A percentile compares a stretch with the other conserved stretches of the same genome.
These are phyloP conservation scores for Troides oblongomaculatus DNA, from an alignment of 2,888 invertebrate species.

Conservation along the genomic window DNA sequence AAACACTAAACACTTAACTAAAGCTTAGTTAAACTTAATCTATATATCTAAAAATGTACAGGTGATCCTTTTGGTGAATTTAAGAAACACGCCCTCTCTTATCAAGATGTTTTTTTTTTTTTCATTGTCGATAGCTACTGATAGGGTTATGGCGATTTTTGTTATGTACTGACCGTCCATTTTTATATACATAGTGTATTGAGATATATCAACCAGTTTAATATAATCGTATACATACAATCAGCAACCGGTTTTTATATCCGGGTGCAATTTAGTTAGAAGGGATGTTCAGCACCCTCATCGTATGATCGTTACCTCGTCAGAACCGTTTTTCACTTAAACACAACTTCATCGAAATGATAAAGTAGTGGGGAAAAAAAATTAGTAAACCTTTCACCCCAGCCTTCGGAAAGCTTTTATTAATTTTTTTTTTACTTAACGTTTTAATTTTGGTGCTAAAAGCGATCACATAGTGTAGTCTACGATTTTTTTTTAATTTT, in stretches of 20 bases:
- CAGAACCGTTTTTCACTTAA: not conserved
- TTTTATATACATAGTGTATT: not conserved
- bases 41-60: too few relatives aligned
- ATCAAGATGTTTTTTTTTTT: too few relatives aligned
- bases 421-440: not conserved
- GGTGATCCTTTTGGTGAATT: too few relatives aligned
- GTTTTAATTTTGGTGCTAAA: not conserved
- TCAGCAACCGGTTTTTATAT: conserved; percentile 4
- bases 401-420: not conserved
- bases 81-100: not conserved
- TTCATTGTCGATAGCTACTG: too few relatives aligned
- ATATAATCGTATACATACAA: conserved; percentile 23
- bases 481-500: not conserved
- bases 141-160: too few relatives aligned
- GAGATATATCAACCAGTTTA: not conserved
- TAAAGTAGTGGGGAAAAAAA: not conserved
- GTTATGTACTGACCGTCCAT: not conserved
- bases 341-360: not conserved
- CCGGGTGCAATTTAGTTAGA: conserved; percentile 12
- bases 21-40: too few relatives aligned
- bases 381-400: not conserved
- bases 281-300: conserved; percentile 10
- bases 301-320: not conserved
- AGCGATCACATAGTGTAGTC: not conserved
- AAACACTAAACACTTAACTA: not conserved